Conservation (phyloP, 2,113 vertebrate species). For the Sinocyclocheilus anshuiensis region DNA sequence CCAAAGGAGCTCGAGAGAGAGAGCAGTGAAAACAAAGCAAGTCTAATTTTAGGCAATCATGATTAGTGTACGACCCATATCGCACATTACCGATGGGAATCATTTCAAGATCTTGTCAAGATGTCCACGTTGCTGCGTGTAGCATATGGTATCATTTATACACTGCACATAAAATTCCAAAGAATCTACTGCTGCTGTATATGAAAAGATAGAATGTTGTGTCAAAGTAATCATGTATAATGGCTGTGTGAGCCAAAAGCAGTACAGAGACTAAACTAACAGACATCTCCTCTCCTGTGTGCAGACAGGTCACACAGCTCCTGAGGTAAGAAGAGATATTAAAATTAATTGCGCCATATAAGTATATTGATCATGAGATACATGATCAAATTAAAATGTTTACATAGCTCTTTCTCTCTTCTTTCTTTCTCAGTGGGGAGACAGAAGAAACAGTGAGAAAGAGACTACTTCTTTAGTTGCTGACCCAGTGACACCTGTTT, state of each 20-base stretch:
- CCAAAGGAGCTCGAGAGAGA: conserved; percentile 27
- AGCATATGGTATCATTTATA: conserved; percentile 54
- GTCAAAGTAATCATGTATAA: neutral
- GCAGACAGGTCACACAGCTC: neutral
- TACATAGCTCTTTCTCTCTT: neutral
- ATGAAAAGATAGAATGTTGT: conserved; percentile 7
- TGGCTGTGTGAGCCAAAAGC: conserved; percentile 11
- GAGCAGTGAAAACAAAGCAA: conserved; percentile 35
- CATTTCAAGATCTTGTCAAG: conserved; percentile 39
- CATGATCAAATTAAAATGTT: conserved; percentile 34
- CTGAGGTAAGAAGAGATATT: neutral
- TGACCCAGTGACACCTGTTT: conserved; percentile 69
- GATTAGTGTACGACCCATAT: conserved; percentile 37
- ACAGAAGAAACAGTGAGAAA: neutral
- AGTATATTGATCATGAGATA: conserved; percentile 5
- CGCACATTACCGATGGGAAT: conserved; percentile 37
- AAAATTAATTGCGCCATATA: conserved; percentile 25
- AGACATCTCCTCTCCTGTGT: neutral
- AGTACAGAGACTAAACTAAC: conserved; percentile 5
- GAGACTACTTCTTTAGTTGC: neutral
- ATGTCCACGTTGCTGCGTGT: conserved; percentile 10
- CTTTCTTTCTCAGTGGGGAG: neutral
- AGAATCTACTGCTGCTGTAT: neutral
- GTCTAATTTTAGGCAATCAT: conserved; percentile 47
- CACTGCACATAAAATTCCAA: conserved; percentile 22